Evolutionary conservation across 1,140 invertebrate genomes (phyloP), one percentile per base, ranked within the genome.

Genomic region (Nilaparvata lugens): DNA sequence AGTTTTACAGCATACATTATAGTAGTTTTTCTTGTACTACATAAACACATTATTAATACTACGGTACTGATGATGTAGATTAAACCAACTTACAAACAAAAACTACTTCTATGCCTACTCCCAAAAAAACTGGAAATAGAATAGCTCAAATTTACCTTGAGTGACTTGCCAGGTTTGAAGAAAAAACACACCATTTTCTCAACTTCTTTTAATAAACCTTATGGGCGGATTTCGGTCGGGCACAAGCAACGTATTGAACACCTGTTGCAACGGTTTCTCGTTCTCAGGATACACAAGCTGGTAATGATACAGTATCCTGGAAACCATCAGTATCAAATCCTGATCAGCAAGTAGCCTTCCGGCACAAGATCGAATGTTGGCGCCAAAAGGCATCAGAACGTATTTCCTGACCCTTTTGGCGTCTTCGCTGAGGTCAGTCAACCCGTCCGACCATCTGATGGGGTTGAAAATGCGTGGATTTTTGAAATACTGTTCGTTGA

Each of bases 311-410:
- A 80, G 52, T n/a, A 81, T 67, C 48, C 73, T 71, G 11, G 71
- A 66, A 13, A 80, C 40, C n/a, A 74, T 66, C 1, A 77, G 72
- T 59, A 70, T 68, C 48, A 78, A 53, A 67, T 77, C 73, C 58
- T 75, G 71, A 61, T 78, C 76, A 0, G 76, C 74, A 68, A 78
- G 76, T 52, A 73, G 63, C 40, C 72, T 66, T 2, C 81, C 64
- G 24, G 60, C 60, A 60, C 65, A 62, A 13, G 64, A 70, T 67
- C 56, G 18, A 45, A 66, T 65, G 7, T 81, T 81, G 64, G 76
- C 76, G 4, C 82, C 82, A 73, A 83, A 83, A 2, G 81, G 77
- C 5, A 81, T 71, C 5, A 79, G 62, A 2, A 76, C 56, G 61
- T 74, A 81, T 0, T 76, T 76, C 66, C 79, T 66, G 60, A 69